These are phyloP conservation scores for Orchesella cincta DNA, from an alignment of 1,140 invertebrate genomes.

Conservation along the genomic window DNA sequence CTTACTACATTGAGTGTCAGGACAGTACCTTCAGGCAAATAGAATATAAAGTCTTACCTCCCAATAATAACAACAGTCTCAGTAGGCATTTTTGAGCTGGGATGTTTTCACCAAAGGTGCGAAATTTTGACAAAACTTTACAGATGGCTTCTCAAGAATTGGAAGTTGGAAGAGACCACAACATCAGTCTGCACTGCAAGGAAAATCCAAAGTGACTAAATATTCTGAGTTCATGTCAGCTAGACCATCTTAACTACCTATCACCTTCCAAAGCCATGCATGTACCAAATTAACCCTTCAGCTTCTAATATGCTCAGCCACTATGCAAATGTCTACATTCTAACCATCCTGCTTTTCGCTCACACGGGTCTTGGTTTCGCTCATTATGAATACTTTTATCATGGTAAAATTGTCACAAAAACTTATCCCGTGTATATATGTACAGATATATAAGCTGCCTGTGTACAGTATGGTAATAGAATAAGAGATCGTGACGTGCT, in stretches of 20 bases:
- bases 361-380: not conserved
- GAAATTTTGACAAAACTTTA: not conserved
- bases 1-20: conserved; percentile 11
- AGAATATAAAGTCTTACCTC: conserved; percentile 59
- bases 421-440: not conserved
- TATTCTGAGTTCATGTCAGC: not conserved
- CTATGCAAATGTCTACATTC: not conserved
- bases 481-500: too few species aligned
- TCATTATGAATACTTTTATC: not conserved
- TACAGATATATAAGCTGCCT: too few species aligned
- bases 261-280: not conserved
- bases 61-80: conserved; percentile 70
- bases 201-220: not conserved
- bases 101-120: not conserved
- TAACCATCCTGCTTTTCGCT: not conserved
- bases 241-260: not conserved
- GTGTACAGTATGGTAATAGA: not conserved
- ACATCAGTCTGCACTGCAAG: not conserved
- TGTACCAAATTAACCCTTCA: not conserved
- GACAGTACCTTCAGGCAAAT: not conserved
- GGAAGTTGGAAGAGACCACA: not conserved
- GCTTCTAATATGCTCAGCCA: not conserved
- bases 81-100: conserved; percentile 44
- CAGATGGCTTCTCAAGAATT: not conserved
- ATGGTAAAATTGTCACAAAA: not conserved